A percentile compares a stretch with the other conserved stretches of the same genome.
Evolutionary conservation across 2,113 vertebrate genomes (phyloP).

Genomic region (Nanorana parkeri): DNA sequence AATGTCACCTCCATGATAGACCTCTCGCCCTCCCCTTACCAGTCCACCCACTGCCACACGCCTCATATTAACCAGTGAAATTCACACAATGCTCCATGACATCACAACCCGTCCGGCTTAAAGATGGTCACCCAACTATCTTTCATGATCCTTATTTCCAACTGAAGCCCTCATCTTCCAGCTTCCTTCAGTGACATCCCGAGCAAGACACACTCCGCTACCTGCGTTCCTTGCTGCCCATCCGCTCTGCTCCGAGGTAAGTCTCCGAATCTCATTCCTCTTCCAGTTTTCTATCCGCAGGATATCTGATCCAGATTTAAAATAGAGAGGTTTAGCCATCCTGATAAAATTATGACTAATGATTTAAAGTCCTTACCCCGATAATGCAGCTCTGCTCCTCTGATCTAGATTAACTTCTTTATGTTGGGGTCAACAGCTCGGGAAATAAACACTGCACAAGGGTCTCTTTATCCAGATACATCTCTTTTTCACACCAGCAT

Average conservation of each 20-base stretch:
- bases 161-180: constrained; percentile 24
- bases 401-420: constrained; percentile 57
- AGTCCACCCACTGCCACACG: constrained; percentile 44
- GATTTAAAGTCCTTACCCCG: constrained; percentile 62
- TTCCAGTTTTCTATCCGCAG: constrained; percentile 66
- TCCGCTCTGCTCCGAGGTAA: constrained; percentile 32
- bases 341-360: constrained; percentile 64
- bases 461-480: constrained; percentile 47
- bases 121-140: constrained; percentile 57
- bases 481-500: constrained; percentile 15
- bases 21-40: constrained; percentile 16
- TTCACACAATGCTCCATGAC: constrained; percentile 60
- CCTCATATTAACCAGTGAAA: constrained; percentile 60
- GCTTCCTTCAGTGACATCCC: neutral
- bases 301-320: constrained; percentile 62
- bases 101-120: constrained; percentile 57
- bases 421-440: constrained; percentile 40
- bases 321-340: constrained; percentile 56
- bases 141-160: constrained; percentile 38
- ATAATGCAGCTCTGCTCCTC: constrained; percentile 58
- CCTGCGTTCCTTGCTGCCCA: constrained; percentile 23
- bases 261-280: constrained; percentile 18
- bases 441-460: constrained; percentile 46
- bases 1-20: constrained; percentile 60
- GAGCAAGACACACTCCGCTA: constrained; percentile 8